phyloP scores from a whole-genome alignment of 37 sponge, comb jelly and placozoan species.

The Haliclona indistincta region DNA sequence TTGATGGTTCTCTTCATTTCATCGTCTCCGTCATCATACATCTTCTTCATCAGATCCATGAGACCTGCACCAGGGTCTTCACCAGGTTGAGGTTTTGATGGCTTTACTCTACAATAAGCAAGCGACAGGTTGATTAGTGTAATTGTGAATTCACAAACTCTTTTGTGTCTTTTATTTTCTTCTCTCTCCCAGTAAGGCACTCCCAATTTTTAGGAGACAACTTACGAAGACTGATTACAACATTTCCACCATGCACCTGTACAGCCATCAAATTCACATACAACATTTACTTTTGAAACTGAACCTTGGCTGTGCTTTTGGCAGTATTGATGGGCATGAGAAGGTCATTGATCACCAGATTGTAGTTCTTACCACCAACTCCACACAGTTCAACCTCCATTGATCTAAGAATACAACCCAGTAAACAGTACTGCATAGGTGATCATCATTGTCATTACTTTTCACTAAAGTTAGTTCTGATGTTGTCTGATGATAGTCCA shows the following conservation, averaged over 20 bases:
- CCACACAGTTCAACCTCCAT: conserved; percentile 41
- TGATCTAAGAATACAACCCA: conserved; percentile 43
- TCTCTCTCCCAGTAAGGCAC: conserved; percentile 64
- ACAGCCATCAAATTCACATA: neutral
- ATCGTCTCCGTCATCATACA: conserved; percentile 98
- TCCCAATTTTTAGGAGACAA: conserved; percentile 38
- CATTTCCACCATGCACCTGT: conserved; percentile 66
- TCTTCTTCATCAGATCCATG: conserved; percentile 93
- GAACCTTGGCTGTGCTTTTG: conserved; percentile 49
- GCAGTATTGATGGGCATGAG: conserved; percentile 40
- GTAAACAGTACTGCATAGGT: neutral
- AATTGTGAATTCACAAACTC: conserved; percentile 32
- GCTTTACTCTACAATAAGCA: conserved; percentile 22
- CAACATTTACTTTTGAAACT: conserved; percentile 7
- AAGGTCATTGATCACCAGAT: conserved; percentile 47
- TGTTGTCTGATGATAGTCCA: conserved; percentile 48
- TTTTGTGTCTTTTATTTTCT: conserved; percentile 73
- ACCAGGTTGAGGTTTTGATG: conserved; percentile 65
- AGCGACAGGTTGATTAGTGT: neutral
- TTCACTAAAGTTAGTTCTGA: conserved; percentile 50
- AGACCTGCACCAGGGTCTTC: conserved; percentile 84
- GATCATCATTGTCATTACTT: conserved; percentile 29
- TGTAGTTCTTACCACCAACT: conserved; percentile 55
- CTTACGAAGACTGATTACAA: conserved; percentile 68
- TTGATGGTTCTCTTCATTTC: conserved; percentile 98